Conservation (phyloP, 2,888 invertebrate species). For the Pilophorus perplexus region DNA sequence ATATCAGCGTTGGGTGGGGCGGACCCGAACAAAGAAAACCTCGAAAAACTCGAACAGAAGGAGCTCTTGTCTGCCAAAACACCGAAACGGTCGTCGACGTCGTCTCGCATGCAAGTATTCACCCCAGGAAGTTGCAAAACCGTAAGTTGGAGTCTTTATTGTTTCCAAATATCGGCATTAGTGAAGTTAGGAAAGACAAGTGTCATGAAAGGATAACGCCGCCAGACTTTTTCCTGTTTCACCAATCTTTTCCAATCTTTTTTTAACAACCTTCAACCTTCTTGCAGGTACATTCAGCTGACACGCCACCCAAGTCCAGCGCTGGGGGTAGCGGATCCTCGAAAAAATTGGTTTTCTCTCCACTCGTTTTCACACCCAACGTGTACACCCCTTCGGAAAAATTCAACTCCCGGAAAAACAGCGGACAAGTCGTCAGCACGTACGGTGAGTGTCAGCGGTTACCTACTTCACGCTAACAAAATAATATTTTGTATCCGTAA, state of each 20-base stretch:
- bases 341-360: conserved; percentile 24
- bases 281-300: conserved; percentile 21
- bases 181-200: too few relatives aligned
- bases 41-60: conserved; percentile 61
- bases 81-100: conserved; percentile 16
- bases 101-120: conserved; percentile 26
- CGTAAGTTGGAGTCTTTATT: not conserved
- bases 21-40: conserved; percentile 60
- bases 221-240: too few relatives aligned
- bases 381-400: conserved; percentile 47
- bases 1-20: conserved; percentile 63
- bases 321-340: not conserved
- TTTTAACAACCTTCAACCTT: too few relatives aligned
- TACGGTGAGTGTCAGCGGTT: too few relatives aligned
- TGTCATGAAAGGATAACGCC: too few relatives aligned
- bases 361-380: conserved; percentile 23
- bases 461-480: too few relatives aligned
- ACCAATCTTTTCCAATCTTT: too few relatives aligned
- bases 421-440: conserved; percentile 60
- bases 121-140: conserved; percentile 4
- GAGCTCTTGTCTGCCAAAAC: conserved; percentile 15
- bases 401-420: conserved; percentile 55
- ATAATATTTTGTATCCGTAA: too few relatives aligned
- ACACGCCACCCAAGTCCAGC: conserved; percentile 20
- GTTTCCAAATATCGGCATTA: too few relatives aligned